Conservation (phyloP, 1,140 invertebrate species). For the Pygmarrhopalites habei region DNA sequence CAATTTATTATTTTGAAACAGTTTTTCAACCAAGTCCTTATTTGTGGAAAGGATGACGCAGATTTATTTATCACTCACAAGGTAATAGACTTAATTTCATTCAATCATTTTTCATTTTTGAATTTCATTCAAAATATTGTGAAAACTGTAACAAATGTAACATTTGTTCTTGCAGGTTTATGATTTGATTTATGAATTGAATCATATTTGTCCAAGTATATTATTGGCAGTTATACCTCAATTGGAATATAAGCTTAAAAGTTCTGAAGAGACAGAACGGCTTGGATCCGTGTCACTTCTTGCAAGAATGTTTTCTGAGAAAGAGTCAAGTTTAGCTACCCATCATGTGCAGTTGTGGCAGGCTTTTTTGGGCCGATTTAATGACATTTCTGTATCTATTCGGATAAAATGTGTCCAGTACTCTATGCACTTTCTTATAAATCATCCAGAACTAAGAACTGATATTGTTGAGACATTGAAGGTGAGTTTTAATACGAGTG, state of each 20-base stretch:
- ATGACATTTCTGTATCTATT: conserved; percentile 87
- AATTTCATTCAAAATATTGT: too few species aligned
- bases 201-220: conserved; percentile 84
- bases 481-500: conserved; percentile 42
- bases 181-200: conserved; percentile 93
- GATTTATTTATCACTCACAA: conserved; percentile 69
- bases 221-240: conserved; percentile 84
- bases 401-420: conserved; percentile 93
- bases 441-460: conserved; percentile 81
- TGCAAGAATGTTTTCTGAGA: conserved; percentile 94
- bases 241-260: conserved; percentile 85
- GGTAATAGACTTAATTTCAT: too few species aligned
- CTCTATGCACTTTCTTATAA: conserved; percentile 92
- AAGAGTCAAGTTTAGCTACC: conserved; percentile 78
- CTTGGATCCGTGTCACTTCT: conserved; percentile 80
- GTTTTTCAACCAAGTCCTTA: conserved; percentile 93
- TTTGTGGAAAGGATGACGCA: conserved; percentile 82
- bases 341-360: conserved; percentile 78
- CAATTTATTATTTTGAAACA: too few species aligned
- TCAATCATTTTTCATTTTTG: too few species aligned
- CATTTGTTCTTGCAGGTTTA: conserved; percentile 63
- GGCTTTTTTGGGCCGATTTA: conserved; percentile 83
- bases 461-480: conserved; percentile 86
- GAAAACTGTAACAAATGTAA: too few species aligned
- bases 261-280: conserved; percentile 72